Evolutionary conservation across 2,113 vertebrate species (phyloP), one percentile per base, ranked within the genome.

Genomic region (Antennarius striatus): DNA sequence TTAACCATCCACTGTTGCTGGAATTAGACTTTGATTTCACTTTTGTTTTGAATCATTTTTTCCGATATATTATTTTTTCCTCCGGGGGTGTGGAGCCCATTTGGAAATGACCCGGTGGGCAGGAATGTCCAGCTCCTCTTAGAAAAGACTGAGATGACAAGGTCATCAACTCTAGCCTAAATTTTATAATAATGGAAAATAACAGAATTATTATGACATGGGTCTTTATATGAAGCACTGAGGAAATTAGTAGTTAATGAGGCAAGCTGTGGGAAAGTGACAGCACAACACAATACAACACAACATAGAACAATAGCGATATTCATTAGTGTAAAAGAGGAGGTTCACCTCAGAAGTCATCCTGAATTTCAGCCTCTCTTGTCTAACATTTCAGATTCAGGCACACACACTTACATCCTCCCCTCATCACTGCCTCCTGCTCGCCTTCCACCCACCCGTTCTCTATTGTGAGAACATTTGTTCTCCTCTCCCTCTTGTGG

Each of bases 391-490:
- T 75, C 15, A 73, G 29, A 57, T 76, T 40, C 66, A 82, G 64
- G 49, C 15, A 56, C 70, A 74, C 66, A 65, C 63, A 47, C 57
- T 72, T 63, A 78, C 79, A 76, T 75, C 77, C 88, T 86, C 68
- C 65, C 68, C 68, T 66, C 66, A 71, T 76, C 74, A 73, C 64
- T 47, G 42, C 58, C 80, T 68, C 68, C 75, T 22, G 75, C 59
- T 73, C 75, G 47, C 75, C 71, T 77, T 67, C 71, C 70, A 60
- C 80, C 77, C 61, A 53, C 52, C 73, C 17, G 67, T 56, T 56
- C 72, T 74, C 80, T 68, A 90, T 88, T 89, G 89, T 92, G 80
- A 85, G 61, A 9, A 7, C 14, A 9, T 67, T 3, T 30, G 58
- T 72, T 75, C 73, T 77, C 68, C 29, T 56, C 76, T 73, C 68